Percentiles rank a stretch among this genome's conserved stretches.
These are phyloP conservation scores for Anthonomus grandis DNA, from an alignment of 1,140 invertebrate species.

Conservation along the genomic window DNA sequence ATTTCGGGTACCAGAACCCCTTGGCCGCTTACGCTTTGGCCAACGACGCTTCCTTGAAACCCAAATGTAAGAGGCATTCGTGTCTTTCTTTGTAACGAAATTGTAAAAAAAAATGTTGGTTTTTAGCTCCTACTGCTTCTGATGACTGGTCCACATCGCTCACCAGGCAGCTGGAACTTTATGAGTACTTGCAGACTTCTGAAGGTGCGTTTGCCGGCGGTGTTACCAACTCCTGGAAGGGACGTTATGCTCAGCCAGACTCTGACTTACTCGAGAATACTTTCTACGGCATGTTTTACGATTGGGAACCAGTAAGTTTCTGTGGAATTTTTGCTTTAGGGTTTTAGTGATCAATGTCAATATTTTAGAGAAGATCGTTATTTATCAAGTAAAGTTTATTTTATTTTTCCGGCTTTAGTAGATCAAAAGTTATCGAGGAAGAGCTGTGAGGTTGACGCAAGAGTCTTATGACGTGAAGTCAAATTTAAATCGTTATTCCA, in stretches of 20 bases:
- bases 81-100: too few relatives aligned
- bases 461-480: too few relatives aligned
- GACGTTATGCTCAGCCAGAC: slow-evolving; percentile 23
- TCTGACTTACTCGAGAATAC: slow-evolving; percentile 18
- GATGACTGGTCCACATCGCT: slow-evolving; percentile 25
- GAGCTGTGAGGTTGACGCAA: too few relatives aligned
- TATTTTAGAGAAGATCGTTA: too few relatives aligned
- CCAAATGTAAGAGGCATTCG: slow-evolving; percentile 27
- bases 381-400: too few relatives aligned
- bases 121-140: slow-evolving; percentile 22
- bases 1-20: slow-evolving; percentile 33
- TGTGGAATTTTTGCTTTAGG: background rate
- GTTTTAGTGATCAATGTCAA: too few relatives aligned
- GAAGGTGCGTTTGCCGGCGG: slow-evolving; percentile 30
- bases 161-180: slow-evolving; percentile 29
- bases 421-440: too few relatives aligned
- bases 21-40: slow-evolving; percentile 26
- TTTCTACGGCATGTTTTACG: slow-evolving; percentile 32
- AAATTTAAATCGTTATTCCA: too few relatives aligned
- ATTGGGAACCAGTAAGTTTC: slow-evolving; percentile 27
- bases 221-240: slow-evolving; percentile 30
- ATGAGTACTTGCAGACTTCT: slow-evolving; percentile 26
- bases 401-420: too few relatives aligned
- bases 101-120: background rate
- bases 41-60: slow-evolving; percentile 22